A percentile compares a stretch with the other conserved stretches of the same genome.
Conservation (phyloP, 2,888 invertebrate genomes). For the Villa cingulata region DNA sequence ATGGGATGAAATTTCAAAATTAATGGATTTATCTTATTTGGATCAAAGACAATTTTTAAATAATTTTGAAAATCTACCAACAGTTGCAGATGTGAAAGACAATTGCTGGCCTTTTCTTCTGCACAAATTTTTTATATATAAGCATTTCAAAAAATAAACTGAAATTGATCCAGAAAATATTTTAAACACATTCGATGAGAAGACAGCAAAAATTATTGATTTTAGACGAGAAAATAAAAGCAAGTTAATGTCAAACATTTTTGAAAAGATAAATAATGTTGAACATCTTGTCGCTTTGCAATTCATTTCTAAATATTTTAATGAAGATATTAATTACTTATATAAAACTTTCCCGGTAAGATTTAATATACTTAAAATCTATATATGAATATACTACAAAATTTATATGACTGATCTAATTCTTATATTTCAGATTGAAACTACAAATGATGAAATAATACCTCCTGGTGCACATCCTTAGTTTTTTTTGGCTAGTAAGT, state of each 20-base stretch:
- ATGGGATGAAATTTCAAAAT: background rate
- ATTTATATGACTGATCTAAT: too few relatives aligned
- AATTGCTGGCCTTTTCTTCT: background rate
- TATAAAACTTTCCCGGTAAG: background rate
- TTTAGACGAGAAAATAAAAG: background rate
- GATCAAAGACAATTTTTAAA: background rate
- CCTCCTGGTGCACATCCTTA: too few relatives aligned
- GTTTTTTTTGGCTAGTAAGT: too few relatives aligned
- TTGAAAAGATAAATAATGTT: background rate
- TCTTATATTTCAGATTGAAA: too few relatives aligned
- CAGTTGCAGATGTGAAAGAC: background rate
- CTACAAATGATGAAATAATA: too few relatives aligned
- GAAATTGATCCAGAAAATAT: background rate
- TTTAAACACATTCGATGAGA: background rate
- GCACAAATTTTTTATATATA: background rate
- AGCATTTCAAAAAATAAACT: too few relatives aligned
- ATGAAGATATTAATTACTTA: background rate
- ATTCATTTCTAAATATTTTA: background rate
- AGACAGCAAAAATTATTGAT: background rate
- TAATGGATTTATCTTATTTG: background rate
- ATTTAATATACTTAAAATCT: too few relatives aligned
- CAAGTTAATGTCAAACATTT: background rate
- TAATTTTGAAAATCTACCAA: too few relatives aligned
- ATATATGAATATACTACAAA: too few relatives aligned
- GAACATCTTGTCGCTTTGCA: background rate